A percentile compares a stretch with the other conserved stretches of the same genome.
These are phyloP conservation scores for Microtus montanus DNA, from an alignment of 2,113 vertebrate species.

Conservation along the genomic window DNA sequence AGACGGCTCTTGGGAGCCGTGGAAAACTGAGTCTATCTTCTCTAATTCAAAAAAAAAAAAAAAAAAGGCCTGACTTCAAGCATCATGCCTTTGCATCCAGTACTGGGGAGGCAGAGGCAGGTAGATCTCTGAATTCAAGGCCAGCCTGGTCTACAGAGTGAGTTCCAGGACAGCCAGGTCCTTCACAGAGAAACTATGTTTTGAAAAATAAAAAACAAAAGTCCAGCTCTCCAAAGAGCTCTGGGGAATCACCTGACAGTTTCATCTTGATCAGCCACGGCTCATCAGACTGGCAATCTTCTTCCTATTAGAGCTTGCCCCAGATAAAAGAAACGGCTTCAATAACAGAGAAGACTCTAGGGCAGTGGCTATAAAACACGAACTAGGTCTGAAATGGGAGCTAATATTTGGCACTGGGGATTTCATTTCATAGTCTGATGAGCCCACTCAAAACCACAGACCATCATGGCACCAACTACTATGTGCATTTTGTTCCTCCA, in stretches of 20 bases:
- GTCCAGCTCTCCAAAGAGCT: background rate
- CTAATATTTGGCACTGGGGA: background rate
- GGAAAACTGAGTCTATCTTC: background rate
- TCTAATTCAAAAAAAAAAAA: background rate
- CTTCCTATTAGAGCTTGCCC: slow-evolving; percentile 54
- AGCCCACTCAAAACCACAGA: slow-evolving; percentile 12
- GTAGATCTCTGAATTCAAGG: too few species aligned
- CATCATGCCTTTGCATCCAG: too few species aligned
- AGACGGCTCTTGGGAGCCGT: background rate
- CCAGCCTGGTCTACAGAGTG: too few species aligned
- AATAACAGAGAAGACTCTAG: slow-evolving; percentile 30
- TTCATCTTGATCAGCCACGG: slow-evolving; percentile 57
- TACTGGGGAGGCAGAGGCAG: too few species aligned
- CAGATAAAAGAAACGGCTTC: slow-evolving; percentile 59
- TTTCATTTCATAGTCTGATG: slow-evolving; percentile 40
- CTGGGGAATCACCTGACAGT: slow-evolving; percentile 16
- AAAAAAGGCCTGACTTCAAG: too few species aligned
- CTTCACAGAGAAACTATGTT: background rate
- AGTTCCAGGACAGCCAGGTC: too few species aligned
- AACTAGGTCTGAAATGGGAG: slow-evolving; percentile 44
- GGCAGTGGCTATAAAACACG: slow-evolving; percentile 18
- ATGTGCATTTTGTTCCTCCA: background rate
- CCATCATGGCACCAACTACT: background rate
- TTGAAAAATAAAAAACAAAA: background rate
- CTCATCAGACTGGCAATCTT: slow-evolving; percentile 32